phyloP scores from a whole-genome alignment of 2,797 vertebrate genomes.

The Malurus splendens region DNA sequence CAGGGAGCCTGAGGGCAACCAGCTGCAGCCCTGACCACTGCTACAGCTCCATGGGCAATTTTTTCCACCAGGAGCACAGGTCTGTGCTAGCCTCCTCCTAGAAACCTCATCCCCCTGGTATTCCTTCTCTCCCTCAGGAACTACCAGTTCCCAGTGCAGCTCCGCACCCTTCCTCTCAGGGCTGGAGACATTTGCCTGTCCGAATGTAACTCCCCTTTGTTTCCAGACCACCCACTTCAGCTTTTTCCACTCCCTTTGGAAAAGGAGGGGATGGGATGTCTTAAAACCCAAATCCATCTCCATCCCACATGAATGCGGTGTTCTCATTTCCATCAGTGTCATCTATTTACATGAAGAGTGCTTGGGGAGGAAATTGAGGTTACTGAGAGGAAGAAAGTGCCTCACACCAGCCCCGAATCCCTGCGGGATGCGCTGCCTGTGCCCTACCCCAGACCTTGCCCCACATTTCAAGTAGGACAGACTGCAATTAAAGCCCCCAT shows the following conservation, averaged over 20 bases:
- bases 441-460: slow-evolving; percentile 34
- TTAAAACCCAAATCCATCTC: neutral
- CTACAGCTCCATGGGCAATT: neutral
- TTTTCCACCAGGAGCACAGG: neutral
- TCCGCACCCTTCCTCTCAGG: neutral
- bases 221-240: neutral
- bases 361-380: slow-evolving; percentile 27
- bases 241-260: neutral
- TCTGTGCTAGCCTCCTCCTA: neutral
- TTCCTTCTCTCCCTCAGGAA: neutral
- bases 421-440: neutral
- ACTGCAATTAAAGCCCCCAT: neutral
- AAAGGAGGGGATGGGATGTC: neutral
- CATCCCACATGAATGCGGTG: neutral
- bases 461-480: slow-evolving; percentile 52
- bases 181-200: neutral
- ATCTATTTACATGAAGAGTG: slow-evolving; percentile 1
- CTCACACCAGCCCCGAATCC: neutral
- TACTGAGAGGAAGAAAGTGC: neutral
- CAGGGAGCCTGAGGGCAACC: neutral
- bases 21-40: neutral
- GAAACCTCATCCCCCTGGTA: neutral
- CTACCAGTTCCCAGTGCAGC: neutral
- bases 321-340: slow-evolving; percentile 49
- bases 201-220: neutral